phyloP scores from a whole-genome alignment of 2,113 vertebrate species.

The Melanocharis versteri region DNA sequence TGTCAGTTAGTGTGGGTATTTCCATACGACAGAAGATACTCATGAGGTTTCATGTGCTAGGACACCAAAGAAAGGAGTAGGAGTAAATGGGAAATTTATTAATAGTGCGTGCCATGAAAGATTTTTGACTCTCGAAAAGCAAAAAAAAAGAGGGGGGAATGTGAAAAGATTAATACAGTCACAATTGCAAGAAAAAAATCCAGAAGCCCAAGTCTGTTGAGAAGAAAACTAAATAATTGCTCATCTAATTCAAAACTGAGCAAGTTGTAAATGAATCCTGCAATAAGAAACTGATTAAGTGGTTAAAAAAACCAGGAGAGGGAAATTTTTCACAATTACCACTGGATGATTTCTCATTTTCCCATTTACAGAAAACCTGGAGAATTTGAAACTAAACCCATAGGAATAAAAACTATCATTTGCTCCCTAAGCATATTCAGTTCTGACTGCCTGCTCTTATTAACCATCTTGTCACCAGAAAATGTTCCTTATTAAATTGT shows the following conservation, averaged over 20 bases:
- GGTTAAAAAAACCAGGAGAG: not conserved
- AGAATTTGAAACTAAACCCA: conserved; percentile 15
- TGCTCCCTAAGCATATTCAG: not conserved
- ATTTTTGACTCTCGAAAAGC: conserved; percentile 21
- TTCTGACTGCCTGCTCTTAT: conserved; percentile 46
- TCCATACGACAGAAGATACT: conserved; percentile 25
- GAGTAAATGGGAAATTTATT: not conserved
- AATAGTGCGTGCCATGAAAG: not conserved
- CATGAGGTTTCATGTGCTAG: not conserved
- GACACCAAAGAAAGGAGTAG: not conserved
- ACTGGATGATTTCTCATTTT: conserved; percentile 9
- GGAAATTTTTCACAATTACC: not conserved
- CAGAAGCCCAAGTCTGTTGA: not conserved
- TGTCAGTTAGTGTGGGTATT: not conserved
- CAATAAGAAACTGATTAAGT: not conserved
- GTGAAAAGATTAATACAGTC: not conserved
- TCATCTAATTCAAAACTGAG: not conserved
- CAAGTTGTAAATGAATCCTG: not conserved
- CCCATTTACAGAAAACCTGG: not conserved
- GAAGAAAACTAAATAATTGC: not conserved
- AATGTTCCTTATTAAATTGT: conserved; percentile 39
- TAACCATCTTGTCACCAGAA: conserved; percentile 35
- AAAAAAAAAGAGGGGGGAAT: not conserved
- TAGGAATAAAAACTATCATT: conserved; percentile 16
- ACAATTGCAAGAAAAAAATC: not conserved